Evolutionary conservation across 2,797 vertebrate genomes (phyloP).

Genomic region (Streptopelia turtur): DNA sequence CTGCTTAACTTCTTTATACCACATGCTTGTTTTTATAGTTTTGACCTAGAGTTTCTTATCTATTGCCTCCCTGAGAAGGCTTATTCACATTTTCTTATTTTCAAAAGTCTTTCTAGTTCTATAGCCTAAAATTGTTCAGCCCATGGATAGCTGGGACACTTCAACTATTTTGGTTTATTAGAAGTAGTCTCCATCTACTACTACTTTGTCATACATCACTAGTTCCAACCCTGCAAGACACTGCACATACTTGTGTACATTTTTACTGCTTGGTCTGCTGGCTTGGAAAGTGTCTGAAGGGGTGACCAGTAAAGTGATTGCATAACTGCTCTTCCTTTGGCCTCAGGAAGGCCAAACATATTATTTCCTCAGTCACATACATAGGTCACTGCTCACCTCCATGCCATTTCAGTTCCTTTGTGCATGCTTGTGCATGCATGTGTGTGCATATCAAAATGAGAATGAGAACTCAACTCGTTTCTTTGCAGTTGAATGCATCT

Average conservation of each 20-base stretch:
- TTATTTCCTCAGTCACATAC: not conserved
- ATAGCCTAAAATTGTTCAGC: not conserved
- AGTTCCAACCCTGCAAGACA: not conserved
- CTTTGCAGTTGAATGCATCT: not conserved
- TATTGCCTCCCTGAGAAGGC: not conserved
- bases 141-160: not conserved
- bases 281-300: not conserved
- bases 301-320: not conserved
- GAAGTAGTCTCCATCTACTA: not conserved
- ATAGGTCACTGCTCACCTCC: not conserved
- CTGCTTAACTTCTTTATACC: not conserved
- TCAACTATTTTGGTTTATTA: not conserved
- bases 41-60: not conserved
- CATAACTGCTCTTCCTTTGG: not conserved
- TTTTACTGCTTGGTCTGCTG: not conserved
- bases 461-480: not conserved
- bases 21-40: not conserved
- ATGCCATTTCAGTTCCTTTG: not conserved
- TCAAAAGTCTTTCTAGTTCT: not conserved
- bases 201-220: not conserved
- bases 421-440: rapidly evolving
- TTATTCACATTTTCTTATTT: not conserved
- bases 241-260: not conserved
- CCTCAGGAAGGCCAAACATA: not conserved
- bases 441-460: rapidly evolving